Evolutionary conservation across 2,888 invertebrate genomes (phyloP), one percentile per base, ranked within the genome.

Genomic region (Anthoptus insignis): DNA sequence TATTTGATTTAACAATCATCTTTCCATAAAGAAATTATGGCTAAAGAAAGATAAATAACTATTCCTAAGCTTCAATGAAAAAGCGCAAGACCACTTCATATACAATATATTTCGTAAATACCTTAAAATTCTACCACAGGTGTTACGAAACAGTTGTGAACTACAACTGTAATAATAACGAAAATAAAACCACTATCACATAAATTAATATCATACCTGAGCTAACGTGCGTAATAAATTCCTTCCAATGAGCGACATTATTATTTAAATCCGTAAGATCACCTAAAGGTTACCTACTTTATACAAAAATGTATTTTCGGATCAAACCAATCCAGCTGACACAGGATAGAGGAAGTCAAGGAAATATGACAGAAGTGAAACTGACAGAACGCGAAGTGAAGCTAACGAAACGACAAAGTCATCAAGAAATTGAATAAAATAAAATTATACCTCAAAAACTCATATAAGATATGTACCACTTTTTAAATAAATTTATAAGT

Each of bases 241-340:
- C 76, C 91, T 89, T 76, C 84, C 83, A 64, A 93, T 86, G 59
- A 91, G 76, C 64, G 91, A 90, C 93, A 93, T 93, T 39, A 59
- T 85, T 59, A 39, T 60, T n/a, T 64, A 59, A 58, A 69, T 66
- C 58, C 58, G 53, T 22, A n/a, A 67, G 74, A 78, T 78, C 76
- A 74, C 78, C 78, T 73, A 70, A 59, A 83, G 81, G 79, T 74
- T 84, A 78, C 78, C 74, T 84, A 78, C 78, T 81, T 77, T 75
- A 50, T 69, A 13, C 59, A 53, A 65, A 81, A 84, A 74, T 78
- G 32, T 88, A 89, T 86, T 88, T 90, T 84, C 81, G 81, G 88
- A 82, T 65, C 78, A 77, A 73, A 81, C 65, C 78, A 77, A 73
- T 80, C 80, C 76, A 68, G 70, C 73, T 70, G 54, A 63, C 61